Percentiles rank a stretch among this genome's conserved stretches.
phyloP scores from a whole-genome alignment of 2,797 vertebrate genomes.

The Benthosema pterotum region DNA sequence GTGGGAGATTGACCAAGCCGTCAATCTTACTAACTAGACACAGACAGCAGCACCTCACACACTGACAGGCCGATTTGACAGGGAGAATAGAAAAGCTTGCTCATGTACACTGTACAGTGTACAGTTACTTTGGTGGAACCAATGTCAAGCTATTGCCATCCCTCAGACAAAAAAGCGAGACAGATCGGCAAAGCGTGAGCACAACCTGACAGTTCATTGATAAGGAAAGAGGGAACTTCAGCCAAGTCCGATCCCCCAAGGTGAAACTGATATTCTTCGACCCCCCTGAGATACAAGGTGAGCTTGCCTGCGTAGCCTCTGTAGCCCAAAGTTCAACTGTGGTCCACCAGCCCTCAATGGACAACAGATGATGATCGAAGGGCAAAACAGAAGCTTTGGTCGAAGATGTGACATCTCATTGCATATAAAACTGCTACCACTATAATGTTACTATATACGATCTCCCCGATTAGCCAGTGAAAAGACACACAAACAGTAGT shows the following conservation, averaged over 20 bases:
- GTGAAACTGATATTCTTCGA: conserved; percentile 44
- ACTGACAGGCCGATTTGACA: conserved; percentile 45
- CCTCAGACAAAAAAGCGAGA: conserved; percentile 24
- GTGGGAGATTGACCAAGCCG: conserved; percentile 24
- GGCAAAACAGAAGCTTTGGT: too few relatives aligned
- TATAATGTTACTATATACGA: too few relatives aligned
- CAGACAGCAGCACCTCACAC: conserved; percentile 47
- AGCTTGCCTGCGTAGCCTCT: conserved; percentile 38
- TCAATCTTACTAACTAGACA: conserved; percentile 64
- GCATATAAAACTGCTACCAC: too few relatives aligned
- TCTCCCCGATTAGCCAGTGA: too few relatives aligned
- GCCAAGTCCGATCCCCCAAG: conserved; percentile 16
- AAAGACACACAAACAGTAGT: too few relatives aligned
- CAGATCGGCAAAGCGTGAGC: conserved; percentile 34
- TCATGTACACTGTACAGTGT: conserved; percentile 43
- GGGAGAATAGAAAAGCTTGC: conserved; percentile 36
- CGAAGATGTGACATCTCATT: too few relatives aligned
- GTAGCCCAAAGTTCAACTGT: conserved; percentile 40
- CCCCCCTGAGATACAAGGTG: conserved; percentile 27
- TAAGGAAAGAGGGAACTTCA: conserved; percentile 34
- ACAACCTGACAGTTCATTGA: conserved; percentile 46
- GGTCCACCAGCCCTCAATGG: conserved; percentile 28
- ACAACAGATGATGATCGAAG: conserved; percentile 7
- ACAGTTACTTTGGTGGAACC: conserved; percentile 51
- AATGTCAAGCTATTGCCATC: conserved; percentile 47